Conservation (phyloP, 2,797 vertebrate species). For the Lepus oiostolus region DNA sequence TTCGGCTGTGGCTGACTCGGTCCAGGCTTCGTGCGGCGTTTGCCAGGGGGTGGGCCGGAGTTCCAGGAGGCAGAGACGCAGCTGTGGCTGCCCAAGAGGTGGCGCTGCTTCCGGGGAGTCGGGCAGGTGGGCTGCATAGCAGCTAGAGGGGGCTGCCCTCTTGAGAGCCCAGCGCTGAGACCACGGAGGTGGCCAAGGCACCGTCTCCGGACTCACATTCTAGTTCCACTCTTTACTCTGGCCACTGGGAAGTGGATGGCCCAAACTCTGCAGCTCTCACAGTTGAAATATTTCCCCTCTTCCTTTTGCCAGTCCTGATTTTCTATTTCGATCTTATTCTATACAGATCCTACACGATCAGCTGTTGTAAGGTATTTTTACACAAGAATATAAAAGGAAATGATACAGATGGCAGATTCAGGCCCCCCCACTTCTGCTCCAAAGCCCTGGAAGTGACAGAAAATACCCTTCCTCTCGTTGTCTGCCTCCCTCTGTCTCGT, state of each 20-base stretch:
- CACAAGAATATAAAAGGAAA: constrained; percentile 51
- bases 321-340: not conserved
- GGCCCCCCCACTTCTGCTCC: not conserved
- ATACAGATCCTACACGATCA: constrained; percentile 42
- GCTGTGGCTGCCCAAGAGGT: no score
- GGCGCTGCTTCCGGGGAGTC: no score
- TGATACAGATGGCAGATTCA: constrained; percentile 64
- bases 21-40: no score
- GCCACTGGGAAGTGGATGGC: not conserved
- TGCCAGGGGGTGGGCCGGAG: no score
- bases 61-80: no score
- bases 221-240: not conserved
- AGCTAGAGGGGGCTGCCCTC: no score
- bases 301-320: not conserved
- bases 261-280: not conserved
- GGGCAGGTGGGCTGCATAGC: no score
- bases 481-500: not conserved
- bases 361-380: constrained; percentile 65
- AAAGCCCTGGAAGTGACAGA: not conserved
- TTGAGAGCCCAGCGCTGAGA: not conserved
- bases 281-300: not conserved
- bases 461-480: not conserved
- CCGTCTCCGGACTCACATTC: not conserved
- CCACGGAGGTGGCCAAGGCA: not conserved
- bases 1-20: no score